A percentile compares a stretch with the other conserved stretches of the same genome.
Evolutionary conservation across 2,888 invertebrate genomes (phyloP).

Genomic region (Cheilosia soror): DNA sequence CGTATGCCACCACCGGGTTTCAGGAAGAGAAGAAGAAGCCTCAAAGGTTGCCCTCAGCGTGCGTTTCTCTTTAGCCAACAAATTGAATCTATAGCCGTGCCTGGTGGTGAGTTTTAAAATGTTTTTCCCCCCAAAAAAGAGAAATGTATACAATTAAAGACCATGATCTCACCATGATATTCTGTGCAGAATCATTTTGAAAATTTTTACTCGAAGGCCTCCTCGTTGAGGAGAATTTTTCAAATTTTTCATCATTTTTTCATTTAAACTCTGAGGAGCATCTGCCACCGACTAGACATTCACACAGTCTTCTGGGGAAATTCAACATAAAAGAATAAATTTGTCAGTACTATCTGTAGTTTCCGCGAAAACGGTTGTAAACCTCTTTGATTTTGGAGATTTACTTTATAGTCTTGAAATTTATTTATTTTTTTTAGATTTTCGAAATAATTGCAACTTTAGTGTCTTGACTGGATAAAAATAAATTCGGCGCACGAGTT

Average conservation of each 20-base stretch:
- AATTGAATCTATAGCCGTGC: neutral
- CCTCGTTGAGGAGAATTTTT: conserved; percentile 60
- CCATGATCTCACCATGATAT: conserved; percentile 72
- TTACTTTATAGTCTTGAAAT: conserved; percentile 19
- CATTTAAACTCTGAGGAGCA: conserved; percentile 33
- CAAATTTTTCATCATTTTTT: conserved; percentile 61
- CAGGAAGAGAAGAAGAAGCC: conserved; percentile 48
- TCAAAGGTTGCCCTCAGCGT: conserved; percentile 21
- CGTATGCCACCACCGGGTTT: neutral
- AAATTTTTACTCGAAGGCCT: conserved; percentile 58
- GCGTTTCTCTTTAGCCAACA: conserved; percentile 56
- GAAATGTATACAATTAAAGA: conserved; percentile 70
- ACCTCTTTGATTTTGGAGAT: conserved; percentile 28
- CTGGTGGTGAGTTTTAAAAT: conserved; percentile 54
- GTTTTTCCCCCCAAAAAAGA: conserved; percentile 17
- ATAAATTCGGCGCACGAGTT: conserved; percentile 43
- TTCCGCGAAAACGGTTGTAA: conserved; percentile 71
- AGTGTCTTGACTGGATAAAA: conserved; percentile 44
- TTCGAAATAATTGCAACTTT: conserved; percentile 28
- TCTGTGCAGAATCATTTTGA: conserved; percentile 63
- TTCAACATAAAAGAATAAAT: conserved; percentile 35
- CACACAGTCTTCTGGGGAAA: conserved; percentile 25
- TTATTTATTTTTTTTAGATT: conserved; percentile 18
- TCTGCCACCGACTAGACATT: conserved; percentile 40
- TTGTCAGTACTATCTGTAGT: conserved; percentile 62